Base-by-base conservation (phyloP, 2,113 vertebrate species). In the Rynchops niger region DNA sequence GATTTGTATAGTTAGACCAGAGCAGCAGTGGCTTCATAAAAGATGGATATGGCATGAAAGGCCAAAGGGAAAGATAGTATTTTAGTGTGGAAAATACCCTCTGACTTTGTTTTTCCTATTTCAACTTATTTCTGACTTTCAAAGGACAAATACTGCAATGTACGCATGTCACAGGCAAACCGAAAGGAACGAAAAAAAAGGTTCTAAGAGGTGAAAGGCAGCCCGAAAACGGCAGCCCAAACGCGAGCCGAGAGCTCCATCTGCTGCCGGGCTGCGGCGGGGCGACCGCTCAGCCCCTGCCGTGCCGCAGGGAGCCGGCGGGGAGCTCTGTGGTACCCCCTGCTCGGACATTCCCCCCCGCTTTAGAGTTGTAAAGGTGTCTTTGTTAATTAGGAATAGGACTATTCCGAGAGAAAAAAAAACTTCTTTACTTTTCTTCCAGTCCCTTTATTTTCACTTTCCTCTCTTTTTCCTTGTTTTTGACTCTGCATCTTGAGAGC, bases 231-330 rank as follows among this genome's bases (percentile, higher is more conserved):
- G 1, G 29, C 4, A 2, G 36, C 34, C 82, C 62, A 95, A 95
- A 90, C 26, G 58, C 95, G 84, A 94, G 88, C 52, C 71, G 72
- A 95, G 95, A 80, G 97, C 96, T 92, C 98, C 97, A 96, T 80
- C 98, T 98, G 93, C 90, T 97, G 98, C 87, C 49, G 32, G 32
- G 49, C 76, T 52, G 49, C 0, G 8, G 19, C 5, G 11, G 6
- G 19, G 19, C 3, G 10, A 16, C 5, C 19, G 6, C 42, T 6
- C 63, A 3, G 34, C 30, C 16, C 4, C 43, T 7, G 58, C 6
- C 1, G 36, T 15, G 58, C 58, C 17, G 26, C 55, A 34, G 20
- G 30, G 55, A 20, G 55, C 18, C 18, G 18, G 32, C 18, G 9
- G 14, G 6, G 20, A 50, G 26, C 16, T 4, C 10, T 15, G 23